These are phyloP conservation scores for Drosophila ohnishii DNA, from an alignment of 1,140 invertebrate genomes.

Conservation along the genomic window DNA sequence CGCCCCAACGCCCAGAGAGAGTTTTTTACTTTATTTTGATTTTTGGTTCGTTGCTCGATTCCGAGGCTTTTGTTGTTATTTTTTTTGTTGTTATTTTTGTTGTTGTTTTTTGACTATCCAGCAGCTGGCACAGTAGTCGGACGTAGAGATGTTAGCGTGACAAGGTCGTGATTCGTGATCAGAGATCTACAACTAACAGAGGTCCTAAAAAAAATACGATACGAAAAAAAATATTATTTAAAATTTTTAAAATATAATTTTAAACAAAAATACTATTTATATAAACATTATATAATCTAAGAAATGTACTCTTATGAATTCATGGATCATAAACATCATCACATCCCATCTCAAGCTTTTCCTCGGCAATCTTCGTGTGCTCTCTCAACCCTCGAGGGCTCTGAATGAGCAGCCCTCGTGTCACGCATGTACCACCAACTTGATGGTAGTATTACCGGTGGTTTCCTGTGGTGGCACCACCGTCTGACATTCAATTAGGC, in stretches of 20 bases:
- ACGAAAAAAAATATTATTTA: not conserved
- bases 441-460: not conserved
- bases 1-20: slow-evolving; percentile 62
- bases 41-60: slow-evolving; percentile 13
- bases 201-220: too few relatives aligned
- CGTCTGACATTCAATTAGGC: slow-evolving; percentile 72
- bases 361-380: not conserved
- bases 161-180: not conserved
- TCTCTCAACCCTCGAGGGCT: not conserved
- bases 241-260: not conserved
- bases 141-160: slow-evolving; percentile 19
- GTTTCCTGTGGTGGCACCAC: slow-evolving; percentile 29
- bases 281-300: too few relatives aligned
- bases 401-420: not conserved
- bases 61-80: slow-evolving; percentile 15
- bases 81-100: slow-evolving; percentile 1
- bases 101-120: slow-evolving; percentile 33
- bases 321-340: too few relatives aligned
- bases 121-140: slow-evolving; percentile 58
- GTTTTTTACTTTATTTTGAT: slow-evolving; percentile 29
- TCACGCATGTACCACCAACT: slow-evolving; percentile 10
- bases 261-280: too few relatives aligned
- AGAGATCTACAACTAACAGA: not conserved
- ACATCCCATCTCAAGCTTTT: not conserved
- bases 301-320: too few relatives aligned